A percentile compares a stretch with the other conserved stretches of the same genome.
Conservation (phyloP, 2,888 invertebrate genomes). For the Morinoia aosen region DNA sequence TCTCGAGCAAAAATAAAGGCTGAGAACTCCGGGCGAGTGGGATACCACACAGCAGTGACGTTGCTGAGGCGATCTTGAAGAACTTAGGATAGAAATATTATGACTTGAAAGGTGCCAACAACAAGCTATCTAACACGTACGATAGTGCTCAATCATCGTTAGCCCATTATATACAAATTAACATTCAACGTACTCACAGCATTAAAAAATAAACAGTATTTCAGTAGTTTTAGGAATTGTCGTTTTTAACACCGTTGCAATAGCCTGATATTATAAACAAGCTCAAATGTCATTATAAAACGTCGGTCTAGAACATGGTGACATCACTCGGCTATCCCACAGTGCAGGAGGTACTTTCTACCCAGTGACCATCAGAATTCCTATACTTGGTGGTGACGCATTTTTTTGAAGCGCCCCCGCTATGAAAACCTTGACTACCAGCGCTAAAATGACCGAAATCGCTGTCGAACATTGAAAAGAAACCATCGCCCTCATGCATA, state of each 20-base stretch:
- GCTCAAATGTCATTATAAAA: neutral
- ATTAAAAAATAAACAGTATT: neutral
- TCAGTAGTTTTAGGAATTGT: neutral
- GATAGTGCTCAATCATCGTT: neutral
- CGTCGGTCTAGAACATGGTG: neutral
- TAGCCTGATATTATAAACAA: neutral
- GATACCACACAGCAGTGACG: too few species aligned
- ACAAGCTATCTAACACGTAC: neutral
- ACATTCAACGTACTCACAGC: neutral
- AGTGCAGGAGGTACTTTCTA: constrained; percentile 31
- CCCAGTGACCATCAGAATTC: constrained; percentile 28
- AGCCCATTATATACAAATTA: neutral
- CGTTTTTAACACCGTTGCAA: neutral
- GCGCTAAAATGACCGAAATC: neutral
- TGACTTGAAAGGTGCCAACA: neutral
- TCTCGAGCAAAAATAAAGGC: too few species aligned
- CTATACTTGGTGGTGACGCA: constrained; percentile 26
- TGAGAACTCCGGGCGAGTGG: too few species aligned
- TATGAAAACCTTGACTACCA: neutral
- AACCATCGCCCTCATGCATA: neutral
- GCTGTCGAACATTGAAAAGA: constrained; percentile 32
- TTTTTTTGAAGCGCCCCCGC: neutral
- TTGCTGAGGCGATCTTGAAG: too few species aligned
- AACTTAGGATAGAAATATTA: neutral
- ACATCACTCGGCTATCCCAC: neutral